Evolutionary conservation across 2,888 invertebrate species (phyloP).

Genomic region (Drosophila nr. perissopoda): DNA sequence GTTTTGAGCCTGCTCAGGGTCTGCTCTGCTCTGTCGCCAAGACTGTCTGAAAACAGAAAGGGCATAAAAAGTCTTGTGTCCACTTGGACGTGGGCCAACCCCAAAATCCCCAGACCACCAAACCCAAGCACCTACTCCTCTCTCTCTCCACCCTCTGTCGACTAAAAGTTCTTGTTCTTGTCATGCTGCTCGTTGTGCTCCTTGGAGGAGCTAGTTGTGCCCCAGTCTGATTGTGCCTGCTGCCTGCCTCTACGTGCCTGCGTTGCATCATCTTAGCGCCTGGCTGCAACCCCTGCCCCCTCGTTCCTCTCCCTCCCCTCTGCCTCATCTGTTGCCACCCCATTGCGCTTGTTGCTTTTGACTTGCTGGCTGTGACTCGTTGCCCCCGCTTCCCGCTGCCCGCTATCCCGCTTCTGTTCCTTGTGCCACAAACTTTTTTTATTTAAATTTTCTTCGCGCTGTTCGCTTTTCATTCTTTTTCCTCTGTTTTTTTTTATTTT

Average conservation of each 20-base stretch:
- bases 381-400: background rate
- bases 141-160: slow-evolving; percentile 18
- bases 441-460: slow-evolving; percentile 63
- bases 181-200: background rate
- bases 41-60: slow-evolving; percentile 40
- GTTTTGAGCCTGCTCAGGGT: slow-evolving; percentile 23
- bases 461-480: slow-evolving; percentile 33
- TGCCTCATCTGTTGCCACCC: slow-evolving; percentile 19
- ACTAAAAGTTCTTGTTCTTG: slow-evolving; percentile 44
- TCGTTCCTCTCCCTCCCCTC: background rate
- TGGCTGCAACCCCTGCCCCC: slow-evolving; percentile 35
- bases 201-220: slow-evolving; percentile 20
- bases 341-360: slow-evolving; percentile 68
- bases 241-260: slow-evolving; percentile 56
- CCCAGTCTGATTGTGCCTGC: slow-evolving; percentile 4
- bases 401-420: slow-evolving; percentile 57
- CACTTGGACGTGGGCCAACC: slow-evolving; percentile 29
- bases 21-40: slow-evolving; percentile 21
- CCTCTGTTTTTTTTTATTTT: slow-evolving; percentile 60
- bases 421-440: slow-evolving; percentile 49
- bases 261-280: slow-evolving; percentile 63
- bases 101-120: background rate
- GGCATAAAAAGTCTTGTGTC: slow-evolving; percentile 48
- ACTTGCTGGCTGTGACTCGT: slow-evolving; percentile 37
- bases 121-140: background rate